A percentile compares a stretch with the other conserved stretches of the same genome.
Evolutionary conservation across 1,140 invertebrate species (phyloP).

Genomic region (Eupeodes corollae): DNA sequence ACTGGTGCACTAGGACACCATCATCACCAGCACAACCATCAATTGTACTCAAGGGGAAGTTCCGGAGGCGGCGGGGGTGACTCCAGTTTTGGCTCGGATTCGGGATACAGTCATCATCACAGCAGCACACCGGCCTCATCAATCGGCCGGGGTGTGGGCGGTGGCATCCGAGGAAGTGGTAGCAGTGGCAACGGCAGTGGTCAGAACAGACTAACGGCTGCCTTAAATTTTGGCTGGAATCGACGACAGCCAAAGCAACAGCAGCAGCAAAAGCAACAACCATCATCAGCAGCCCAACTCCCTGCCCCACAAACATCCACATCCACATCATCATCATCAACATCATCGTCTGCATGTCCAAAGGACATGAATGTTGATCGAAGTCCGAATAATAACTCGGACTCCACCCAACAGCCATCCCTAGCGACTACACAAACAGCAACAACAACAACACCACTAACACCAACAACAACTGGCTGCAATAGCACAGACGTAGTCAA

Average conservation of each 20-base stretch:
- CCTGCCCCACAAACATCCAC: not conserved
- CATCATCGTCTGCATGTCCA: not conserved
- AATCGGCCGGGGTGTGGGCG: conserved; percentile 26
- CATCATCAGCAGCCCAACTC: not conserved
- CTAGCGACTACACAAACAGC: conserved; percentile 22
- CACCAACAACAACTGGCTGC: conserved; percentile 22
- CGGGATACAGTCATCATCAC: conserved; percentile 53
- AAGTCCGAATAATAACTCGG: not conserved
- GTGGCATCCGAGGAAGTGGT: conserved; percentile 11
- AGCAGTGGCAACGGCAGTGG: conserved; percentile 1
- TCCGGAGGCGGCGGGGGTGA: conserved; percentile 20
- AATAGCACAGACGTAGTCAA: not conserved
- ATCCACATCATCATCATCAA: conserved; percentile 1
- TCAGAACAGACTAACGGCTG: conserved; percentile 21
- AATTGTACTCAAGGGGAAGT: conserved; percentile 28
- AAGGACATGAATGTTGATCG: not conserved
- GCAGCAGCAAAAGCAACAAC: not conserved
- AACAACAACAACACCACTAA: conserved; percentile 25
- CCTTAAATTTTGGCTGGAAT: conserved; percentile 31
- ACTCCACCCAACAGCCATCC: not conserved
- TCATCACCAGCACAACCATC: conserved; percentile 37
- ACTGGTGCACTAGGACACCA: conserved; percentile 41
- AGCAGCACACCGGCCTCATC: conserved; percentile 38
- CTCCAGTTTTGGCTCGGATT: conserved; percentile 53
- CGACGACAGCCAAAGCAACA: conserved; percentile 6